phyloP scores from a whole-genome alignment of 1,140 invertebrate genomes.

The Drosophila obscura region DNA sequence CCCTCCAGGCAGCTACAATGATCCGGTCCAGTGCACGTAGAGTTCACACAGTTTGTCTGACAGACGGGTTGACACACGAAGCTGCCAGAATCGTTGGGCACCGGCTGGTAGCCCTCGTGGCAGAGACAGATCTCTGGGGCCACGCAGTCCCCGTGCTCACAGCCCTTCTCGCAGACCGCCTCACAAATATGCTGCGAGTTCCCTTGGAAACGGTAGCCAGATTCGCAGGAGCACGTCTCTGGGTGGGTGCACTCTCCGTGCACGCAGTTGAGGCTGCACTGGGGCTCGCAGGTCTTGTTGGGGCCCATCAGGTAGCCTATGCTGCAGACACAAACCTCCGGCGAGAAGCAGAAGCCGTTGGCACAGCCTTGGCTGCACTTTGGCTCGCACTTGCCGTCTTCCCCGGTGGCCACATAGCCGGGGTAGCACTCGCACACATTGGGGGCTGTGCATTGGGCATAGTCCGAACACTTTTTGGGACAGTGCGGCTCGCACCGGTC shows the following conservation, averaged over 20 bases:
- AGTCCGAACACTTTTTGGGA: slow-evolving; percentile 27
- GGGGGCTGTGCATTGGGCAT: slow-evolving; percentile 54
- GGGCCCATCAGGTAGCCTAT: slow-evolving; percentile 85
- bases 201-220: slow-evolving; percentile 84
- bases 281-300: slow-evolving; percentile 63
- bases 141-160: slow-evolving; percentile 59
- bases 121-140: slow-evolving; percentile 85
- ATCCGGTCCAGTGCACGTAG: slow-evolving; percentile 83
- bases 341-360: slow-evolving; percentile 85
- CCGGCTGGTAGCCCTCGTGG: slow-evolving; percentile 85
- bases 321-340: slow-evolving; percentile 86
- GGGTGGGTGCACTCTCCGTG: slow-evolving; percentile 84
- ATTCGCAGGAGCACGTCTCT: slow-evolving; percentile 85
- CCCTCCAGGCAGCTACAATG: slow-evolving; percentile 86
- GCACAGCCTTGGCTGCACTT: slow-evolving; percentile 85
- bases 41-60: slow-evolving; percentile 53
- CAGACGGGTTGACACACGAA: slow-evolving; percentile 69
- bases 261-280: slow-evolving; percentile 56
- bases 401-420: slow-evolving; percentile 35
- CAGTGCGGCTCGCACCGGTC: slow-evolving; percentile 85
- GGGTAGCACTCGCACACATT: slow-evolving; percentile 54
- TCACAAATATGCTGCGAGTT: slow-evolving; percentile 67
- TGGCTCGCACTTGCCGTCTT: slow-evolving; percentile 83
- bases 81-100: slow-evolving; percentile 20
- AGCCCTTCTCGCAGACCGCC: slow-evolving; percentile 82